Conservation (phyloP, 2,888 invertebrate species). For the Chironomus riparius region DNA sequence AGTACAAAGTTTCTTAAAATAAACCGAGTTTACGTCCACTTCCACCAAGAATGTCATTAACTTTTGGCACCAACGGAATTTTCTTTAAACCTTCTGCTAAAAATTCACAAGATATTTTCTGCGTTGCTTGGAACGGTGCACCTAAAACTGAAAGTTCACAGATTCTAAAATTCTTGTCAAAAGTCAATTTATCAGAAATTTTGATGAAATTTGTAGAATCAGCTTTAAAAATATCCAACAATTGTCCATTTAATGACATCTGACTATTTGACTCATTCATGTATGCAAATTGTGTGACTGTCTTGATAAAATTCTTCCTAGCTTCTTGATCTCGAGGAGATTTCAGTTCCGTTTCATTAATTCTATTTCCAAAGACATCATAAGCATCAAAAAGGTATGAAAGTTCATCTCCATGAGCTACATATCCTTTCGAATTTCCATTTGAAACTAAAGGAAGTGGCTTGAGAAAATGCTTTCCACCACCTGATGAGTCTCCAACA, state of each 20-base stretch:
- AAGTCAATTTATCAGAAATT: slow-evolving; percentile 44
- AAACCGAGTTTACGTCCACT: background rate
- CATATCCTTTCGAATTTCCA: slow-evolving; percentile 36
- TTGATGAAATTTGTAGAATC: slow-evolving; percentile 48
- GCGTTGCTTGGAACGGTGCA: slow-evolving; percentile 34
- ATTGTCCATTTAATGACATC: slow-evolving; percentile 29
- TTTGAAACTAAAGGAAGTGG: slow-evolving; percentile 55
- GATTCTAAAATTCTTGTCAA: slow-evolving; percentile 43
- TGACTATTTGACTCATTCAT: slow-evolving; percentile 39
- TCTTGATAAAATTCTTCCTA: slow-evolving; percentile 53
- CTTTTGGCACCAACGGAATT: slow-evolving; percentile 29
- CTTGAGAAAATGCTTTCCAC: slow-evolving; percentile 55
- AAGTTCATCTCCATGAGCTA: slow-evolving; percentile 63
- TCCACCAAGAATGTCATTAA: slow-evolving; percentile 28
- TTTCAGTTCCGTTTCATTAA: slow-evolving; percentile 39
- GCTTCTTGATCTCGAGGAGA: slow-evolving; percentile 51
- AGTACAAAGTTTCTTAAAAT: background rate
- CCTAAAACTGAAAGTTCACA: slow-evolving; percentile 40
- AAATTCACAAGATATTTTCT: slow-evolving; percentile 28
- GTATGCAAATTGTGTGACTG: slow-evolving; percentile 57
- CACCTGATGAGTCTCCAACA: slow-evolving; percentile 49
- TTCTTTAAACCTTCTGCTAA: slow-evolving; percentile 31
- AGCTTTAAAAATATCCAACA: slow-evolving; percentile 41
- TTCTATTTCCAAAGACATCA: slow-evolving; percentile 50
- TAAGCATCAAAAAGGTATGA: slow-evolving; percentile 61